Conservation (phyloP, 2,888 invertebrate genomes). For the Campaea margaritaria region DNA sequence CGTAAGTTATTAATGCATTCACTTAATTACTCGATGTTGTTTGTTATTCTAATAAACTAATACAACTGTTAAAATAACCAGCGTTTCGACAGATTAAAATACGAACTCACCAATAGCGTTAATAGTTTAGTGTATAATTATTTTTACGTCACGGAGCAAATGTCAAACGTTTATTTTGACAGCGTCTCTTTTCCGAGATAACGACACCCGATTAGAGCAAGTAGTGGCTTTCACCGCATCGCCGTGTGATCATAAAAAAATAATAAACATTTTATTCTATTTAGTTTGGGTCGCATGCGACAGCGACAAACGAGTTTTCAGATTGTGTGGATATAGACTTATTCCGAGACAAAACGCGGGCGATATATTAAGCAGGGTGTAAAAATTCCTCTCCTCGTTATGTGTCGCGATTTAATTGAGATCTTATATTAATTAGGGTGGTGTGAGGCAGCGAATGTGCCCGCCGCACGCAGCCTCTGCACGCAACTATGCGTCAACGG, state of each 20-base stretch:
- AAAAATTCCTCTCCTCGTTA: constrained; percentile 79
- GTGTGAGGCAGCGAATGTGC: constrained; percentile 79
- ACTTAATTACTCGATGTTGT: constrained; percentile 2
- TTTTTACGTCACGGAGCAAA: constrained; percentile 22
- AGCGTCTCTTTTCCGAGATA: constrained; percentile 39
- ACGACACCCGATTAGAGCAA: constrained; percentile 52
- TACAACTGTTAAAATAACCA: no score
- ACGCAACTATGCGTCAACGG: constrained; percentile 68
- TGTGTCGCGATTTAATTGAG: constrained; percentile 85
- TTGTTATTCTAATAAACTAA: no score
- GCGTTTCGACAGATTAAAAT: neutral
- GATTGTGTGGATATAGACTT: constrained; percentile 72
- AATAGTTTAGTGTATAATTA: constrained; percentile 9
- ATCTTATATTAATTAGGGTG: constrained; percentile 85
- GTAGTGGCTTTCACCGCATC: constrained; percentile 55
- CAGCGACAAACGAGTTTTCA: constrained; percentile 70
- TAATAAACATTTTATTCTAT: constrained; percentile 60
- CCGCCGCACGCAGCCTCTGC: constrained; percentile 79
- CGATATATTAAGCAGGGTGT: constrained; percentile 69
- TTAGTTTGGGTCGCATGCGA: constrained; percentile 56
- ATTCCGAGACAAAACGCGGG: constrained; percentile 69
- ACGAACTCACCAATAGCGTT: neutral
- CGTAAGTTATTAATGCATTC: neutral
- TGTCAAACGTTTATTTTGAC: constrained; percentile 40
- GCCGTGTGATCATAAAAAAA: constrained; percentile 60